A percentile compares a stretch with the other conserved stretches of the same genome.
Evolutionary conservation across 2,113 vertebrate genomes (phyloP).

Genomic region (Casuarius casuarius): DNA sequence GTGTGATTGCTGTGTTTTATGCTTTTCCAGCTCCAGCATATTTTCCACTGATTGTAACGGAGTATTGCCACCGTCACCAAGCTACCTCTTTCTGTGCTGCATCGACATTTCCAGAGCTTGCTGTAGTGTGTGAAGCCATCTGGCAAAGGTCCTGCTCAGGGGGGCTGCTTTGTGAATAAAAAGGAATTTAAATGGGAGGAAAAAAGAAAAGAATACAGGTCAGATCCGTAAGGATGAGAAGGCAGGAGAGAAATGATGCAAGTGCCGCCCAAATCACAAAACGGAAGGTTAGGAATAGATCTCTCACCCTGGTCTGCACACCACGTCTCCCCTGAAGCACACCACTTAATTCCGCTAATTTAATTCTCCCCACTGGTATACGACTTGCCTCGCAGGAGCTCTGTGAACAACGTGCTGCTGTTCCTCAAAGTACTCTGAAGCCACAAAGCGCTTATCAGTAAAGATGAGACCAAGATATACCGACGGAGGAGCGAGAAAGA

Average conservation of each 20-base stretch:
- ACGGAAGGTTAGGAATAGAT: not conserved
- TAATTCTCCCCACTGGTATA: not conserved
- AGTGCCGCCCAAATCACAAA: not conserved
- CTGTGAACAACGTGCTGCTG: not conserved
- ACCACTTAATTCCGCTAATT: not conserved
- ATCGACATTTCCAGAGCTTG: not conserved
- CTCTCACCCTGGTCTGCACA: not conserved
- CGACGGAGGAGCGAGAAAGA: not conserved
- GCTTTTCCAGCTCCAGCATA: not conserved
- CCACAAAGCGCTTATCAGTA: not conserved
- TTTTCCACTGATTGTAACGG: not conserved
- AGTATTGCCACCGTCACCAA: not conserved
- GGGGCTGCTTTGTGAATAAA: not conserved
- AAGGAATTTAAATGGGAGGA: not conserved
- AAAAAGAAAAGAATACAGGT: not conserved
- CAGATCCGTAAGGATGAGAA: not conserved
- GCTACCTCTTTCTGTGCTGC: not conserved
- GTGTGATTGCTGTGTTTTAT: not conserved
- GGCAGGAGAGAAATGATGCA: not conserved
- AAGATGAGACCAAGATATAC: not conserved
- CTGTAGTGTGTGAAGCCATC: not conserved
- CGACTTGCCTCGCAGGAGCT: not conserved
- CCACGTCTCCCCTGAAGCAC: not conserved
- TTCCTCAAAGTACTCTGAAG: constrained; percentile 6
- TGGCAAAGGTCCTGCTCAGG: not conserved